A percentile compares a stretch with the other conserved stretches of the same genome.
Conservation (phyloP, 2,113 vertebrate species). For the Mus pahari region DNA sequence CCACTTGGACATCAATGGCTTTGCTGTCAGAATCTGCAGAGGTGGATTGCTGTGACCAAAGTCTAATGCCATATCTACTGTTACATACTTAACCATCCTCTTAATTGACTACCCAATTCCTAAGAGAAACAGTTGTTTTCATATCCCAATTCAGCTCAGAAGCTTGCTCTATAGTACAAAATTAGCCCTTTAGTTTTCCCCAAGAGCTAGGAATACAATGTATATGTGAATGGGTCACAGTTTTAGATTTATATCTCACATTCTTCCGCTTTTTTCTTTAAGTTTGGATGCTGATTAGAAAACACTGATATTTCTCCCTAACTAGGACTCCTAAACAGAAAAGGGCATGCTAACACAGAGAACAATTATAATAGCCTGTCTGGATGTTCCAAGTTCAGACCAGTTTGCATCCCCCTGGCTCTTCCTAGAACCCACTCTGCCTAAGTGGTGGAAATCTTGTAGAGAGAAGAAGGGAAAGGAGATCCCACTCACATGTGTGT, state of each 20-base stretch:
- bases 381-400: slow-evolving; percentile 48
- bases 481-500: background rate
- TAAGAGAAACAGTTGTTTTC: background rate
- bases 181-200: background rate
- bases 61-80: background rate
- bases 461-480: background rate
- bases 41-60: background rate
- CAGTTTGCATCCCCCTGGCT: slow-evolving; percentile 37
- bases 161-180: background rate
- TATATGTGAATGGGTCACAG: background rate
- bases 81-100: slow-evolving; percentile 4
- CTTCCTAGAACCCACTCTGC: slow-evolving; percentile 53
- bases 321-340: slow-evolving; percentile 55
- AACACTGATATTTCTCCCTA: slow-evolving; percentile 55
- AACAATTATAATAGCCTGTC: slow-evolving; percentile 8
- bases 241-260: slow-evolving; percentile 44
- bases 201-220: background rate
- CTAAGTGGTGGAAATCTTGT: slow-evolving; percentile 7
- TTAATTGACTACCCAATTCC: background rate
- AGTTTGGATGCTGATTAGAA: slow-evolving; percentile 49
- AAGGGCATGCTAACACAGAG: slow-evolving; percentile 39
- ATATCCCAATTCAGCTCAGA: background rate
- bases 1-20: background rate
- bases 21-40: slow-evolving; percentile 40
- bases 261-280: background rate